Conservation (phyloP, 2,113 vertebrate genomes). For the Suncus etruscus region DNA sequence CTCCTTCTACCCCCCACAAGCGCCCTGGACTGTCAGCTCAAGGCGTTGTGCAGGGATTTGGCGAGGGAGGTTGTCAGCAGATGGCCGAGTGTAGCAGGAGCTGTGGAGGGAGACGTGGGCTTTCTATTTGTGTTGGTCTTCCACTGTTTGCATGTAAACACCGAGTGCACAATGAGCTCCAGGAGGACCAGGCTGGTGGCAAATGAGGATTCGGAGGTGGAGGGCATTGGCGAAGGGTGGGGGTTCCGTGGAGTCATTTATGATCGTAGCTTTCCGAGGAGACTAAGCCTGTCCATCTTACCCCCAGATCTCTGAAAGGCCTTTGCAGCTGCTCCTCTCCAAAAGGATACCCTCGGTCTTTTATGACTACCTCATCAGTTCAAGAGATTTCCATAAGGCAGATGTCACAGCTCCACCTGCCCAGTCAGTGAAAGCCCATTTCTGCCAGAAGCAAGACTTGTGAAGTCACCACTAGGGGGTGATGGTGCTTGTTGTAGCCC, state of each 20-base stretch:
- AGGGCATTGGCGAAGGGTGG: not conserved
- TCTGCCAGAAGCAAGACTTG: constrained; percentile 8
- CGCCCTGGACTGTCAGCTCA: constrained; percentile 77
- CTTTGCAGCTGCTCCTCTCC: not conserved
- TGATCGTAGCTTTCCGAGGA: not conserved
- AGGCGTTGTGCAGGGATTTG: constrained; percentile 74
- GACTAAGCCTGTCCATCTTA: not conserved
- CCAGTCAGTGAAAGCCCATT: not conserved
- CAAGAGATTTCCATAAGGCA: not conserved
- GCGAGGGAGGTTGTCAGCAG: constrained; percentile 81
- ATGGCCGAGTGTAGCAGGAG: constrained; percentile 81
- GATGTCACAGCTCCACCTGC: not conserved
- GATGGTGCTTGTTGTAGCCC: constrained; percentile 52
- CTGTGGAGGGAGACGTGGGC: constrained; percentile 83
- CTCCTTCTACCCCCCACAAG: not conserved
- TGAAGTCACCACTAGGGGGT: constrained; percentile 73
- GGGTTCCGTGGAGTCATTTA: not conserved
- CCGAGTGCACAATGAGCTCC: constrained; percentile 75
- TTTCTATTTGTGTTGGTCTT: constrained; percentile 84
- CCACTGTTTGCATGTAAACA: constrained; percentile 83
- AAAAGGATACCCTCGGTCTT: not conserved
- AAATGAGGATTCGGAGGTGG: not conserved
- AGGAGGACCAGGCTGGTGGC: constrained; percentile 65
- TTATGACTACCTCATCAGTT: not conserved
- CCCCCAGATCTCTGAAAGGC: not conserved